These are phyloP conservation scores for Bubalus kerabau DNA, from an alignment of 2,113 vertebrate genomes.

Conservation along the genomic window DNA sequence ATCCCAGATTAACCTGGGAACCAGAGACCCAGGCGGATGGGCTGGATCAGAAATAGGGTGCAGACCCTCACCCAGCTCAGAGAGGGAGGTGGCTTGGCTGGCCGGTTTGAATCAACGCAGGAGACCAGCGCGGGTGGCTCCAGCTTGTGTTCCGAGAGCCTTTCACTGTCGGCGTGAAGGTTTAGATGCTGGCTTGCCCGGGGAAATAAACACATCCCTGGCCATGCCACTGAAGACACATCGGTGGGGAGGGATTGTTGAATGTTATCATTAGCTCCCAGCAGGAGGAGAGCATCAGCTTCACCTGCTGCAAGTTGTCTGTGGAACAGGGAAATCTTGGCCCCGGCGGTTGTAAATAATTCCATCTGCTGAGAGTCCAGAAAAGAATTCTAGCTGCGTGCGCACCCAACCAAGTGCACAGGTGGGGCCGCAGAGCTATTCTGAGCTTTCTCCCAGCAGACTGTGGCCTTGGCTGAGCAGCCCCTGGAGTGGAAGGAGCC, in stretches of 20 bases:
- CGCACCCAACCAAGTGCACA: background rate
- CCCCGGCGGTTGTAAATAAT: background rate
- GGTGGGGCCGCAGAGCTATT: background rate
- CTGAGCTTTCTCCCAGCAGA: background rate
- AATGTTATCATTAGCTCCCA: background rate
- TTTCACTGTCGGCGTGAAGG: background rate
- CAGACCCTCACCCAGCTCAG: fast-evolving
- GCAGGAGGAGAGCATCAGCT: background rate
- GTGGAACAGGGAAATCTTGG: background rate
- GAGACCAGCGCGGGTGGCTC: fast-evolving
- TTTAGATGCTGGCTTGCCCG: fast-evolving
- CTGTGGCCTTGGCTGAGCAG: background rate
- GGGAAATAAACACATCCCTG: background rate
- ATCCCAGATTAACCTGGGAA: background rate
- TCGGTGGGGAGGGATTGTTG: fast-evolving
- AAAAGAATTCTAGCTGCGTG: conserved; percentile 19
- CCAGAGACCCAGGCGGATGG: fast-evolving
- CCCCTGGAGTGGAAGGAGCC: background rate
- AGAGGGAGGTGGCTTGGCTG: background rate
- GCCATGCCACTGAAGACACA: background rate
- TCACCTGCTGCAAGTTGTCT: background rate
- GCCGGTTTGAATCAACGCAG: fast-evolving
- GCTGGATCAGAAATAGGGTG: fast-evolving
- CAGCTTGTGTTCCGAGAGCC: background rate
- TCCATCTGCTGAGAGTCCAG: background rate